Percentiles rank a stretch among this genome's conserved stretches.
These are phyloP conservation scores for Anniella stebbinsi DNA, from an alignment of 2,797 vertebrate species.

Conservation along the genomic window DNA sequence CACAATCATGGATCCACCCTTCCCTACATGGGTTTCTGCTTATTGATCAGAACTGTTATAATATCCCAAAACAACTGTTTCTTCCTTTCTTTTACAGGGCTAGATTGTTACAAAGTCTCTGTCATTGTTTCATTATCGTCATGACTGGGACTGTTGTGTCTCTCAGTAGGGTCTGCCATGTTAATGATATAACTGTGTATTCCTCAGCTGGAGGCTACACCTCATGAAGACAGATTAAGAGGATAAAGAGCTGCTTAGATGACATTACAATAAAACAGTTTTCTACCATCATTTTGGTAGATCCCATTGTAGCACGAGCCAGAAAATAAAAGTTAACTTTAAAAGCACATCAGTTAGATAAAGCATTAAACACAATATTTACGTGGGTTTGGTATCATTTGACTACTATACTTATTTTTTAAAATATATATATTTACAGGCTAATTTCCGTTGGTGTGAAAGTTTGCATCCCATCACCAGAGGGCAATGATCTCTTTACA, in stretches of 20 bases:
- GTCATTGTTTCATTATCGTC: conserved; percentile 31
- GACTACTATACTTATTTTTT: neutral
- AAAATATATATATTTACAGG: neutral
- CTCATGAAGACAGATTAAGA: conserved; percentile 60
- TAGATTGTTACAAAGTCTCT: conserved; percentile 2
- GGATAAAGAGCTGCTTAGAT: conserved; percentile 66
- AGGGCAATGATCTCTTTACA: neutral
- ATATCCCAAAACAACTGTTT: neutral
- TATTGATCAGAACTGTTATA: neutral
- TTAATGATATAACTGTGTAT: conserved; percentile 55
- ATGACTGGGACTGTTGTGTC: conserved; percentile 53
- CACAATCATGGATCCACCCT: neutral
- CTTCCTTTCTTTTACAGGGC: neutral
- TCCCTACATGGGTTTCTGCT: neutral
- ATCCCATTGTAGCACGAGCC: neutral
- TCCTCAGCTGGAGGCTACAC: conserved; percentile 56
- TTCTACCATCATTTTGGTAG: neutral
- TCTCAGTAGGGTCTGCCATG: conserved; percentile 67
- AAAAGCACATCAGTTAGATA: neutral
- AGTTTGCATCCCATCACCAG: neutral
- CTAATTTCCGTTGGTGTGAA: neutral
- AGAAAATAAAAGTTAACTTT: neutral
- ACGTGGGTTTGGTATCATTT: neutral
- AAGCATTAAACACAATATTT: neutral
- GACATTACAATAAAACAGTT: conserved; percentile 43